phyloP scores from a whole-genome alignment of 2,888 invertebrate genomes.

The Pachymerium ferrugineum region DNA sequence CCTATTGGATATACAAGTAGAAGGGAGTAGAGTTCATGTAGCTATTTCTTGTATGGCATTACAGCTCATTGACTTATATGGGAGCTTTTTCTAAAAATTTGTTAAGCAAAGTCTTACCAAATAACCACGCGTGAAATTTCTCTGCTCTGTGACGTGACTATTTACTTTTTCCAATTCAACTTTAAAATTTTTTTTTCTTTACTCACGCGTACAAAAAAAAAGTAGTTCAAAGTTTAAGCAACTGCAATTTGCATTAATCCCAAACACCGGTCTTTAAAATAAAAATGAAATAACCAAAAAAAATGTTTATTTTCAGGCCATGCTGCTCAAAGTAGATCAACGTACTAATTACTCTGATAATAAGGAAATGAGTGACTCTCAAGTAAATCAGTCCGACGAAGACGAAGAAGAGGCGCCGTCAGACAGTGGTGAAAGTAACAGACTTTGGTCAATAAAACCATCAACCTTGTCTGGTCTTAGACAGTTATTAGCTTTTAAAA shows the following conservation, averaged over 20 bases:
- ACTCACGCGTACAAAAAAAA: background rate
- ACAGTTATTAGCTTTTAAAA: background rate
- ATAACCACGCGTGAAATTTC: too few species aligned
- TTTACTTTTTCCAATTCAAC: background rate
- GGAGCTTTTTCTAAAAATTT: too few species aligned
- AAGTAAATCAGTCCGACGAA: background rate
- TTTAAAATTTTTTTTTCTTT: background rate
- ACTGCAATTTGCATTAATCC: background rate
- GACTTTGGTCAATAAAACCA: background rate
- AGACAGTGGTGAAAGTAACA: background rate
- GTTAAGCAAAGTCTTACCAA: too few species aligned
- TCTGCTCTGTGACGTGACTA: background rate
- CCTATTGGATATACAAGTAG: too few species aligned
- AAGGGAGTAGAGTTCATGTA: too few species aligned
- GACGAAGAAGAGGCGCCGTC: background rate
- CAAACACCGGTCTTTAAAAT: background rate
- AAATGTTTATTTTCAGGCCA: background rate
- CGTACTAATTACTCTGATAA: background rate
- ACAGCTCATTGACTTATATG: too few species aligned
- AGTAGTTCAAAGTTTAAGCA: background rate
- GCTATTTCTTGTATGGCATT: too few species aligned
- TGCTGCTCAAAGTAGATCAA: constrained; percentile 4
- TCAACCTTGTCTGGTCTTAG: background rate
- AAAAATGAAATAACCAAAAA: too few species aligned
- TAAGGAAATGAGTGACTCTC: background rate